Evolutionary conservation across 2,888 invertebrate genomes (phyloP).

Genomic region (Acanthosepion esculentum): DNA sequence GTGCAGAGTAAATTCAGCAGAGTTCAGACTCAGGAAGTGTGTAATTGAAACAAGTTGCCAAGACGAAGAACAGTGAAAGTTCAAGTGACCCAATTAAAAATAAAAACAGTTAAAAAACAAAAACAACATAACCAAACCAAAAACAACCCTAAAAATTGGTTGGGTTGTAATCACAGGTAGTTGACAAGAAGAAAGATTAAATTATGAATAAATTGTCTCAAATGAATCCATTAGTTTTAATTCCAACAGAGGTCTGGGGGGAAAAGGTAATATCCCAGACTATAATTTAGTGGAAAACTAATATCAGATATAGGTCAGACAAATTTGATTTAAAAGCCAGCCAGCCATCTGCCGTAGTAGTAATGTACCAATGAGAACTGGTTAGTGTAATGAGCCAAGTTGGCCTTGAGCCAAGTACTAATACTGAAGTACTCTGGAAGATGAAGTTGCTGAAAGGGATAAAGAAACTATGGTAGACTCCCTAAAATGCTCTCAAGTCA

Average conservation of each 20-base stretch:
- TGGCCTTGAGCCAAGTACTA: constrained; percentile 33
- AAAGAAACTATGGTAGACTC: neutral
- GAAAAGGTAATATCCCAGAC: neutral
- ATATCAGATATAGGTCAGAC: neutral
- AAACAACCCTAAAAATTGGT: neutral
- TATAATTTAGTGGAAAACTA: neutral
- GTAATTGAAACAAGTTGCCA: neutral
- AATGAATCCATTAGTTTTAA: neutral
- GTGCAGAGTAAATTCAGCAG: neutral
- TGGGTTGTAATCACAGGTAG: neutral
- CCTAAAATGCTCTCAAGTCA: neutral
- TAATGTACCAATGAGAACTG: neutral
- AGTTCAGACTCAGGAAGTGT: neutral
- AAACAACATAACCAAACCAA: too few species aligned
- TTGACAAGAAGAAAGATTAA: neutral
- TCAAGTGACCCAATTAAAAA: neutral
- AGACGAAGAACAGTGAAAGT: neutral
- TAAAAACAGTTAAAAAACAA: too few species aligned
- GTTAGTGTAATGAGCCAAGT: neutral
- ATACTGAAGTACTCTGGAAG: constrained; percentile 33
- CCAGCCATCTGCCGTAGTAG: neutral
- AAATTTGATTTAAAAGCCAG: constrained; percentile 23
- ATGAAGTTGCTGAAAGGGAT: neutral
- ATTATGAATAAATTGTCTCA: neutral
- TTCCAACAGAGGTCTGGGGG: neutral